Conservation (phyloP, 2,113 vertebrate species). For the Barbus barbus region DNA sequence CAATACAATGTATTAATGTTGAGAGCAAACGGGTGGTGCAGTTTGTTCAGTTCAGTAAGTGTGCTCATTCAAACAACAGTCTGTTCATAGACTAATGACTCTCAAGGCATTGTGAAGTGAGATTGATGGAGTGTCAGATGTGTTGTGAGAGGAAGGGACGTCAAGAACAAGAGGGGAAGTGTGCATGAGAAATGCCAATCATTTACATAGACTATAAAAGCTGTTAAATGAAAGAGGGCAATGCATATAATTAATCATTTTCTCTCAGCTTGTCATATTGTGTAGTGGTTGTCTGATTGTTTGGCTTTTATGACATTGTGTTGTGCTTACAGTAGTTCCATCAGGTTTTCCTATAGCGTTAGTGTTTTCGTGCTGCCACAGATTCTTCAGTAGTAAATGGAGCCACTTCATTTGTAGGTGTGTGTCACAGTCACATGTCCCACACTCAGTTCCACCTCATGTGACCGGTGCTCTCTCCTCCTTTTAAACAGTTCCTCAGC, state of each 20-base stretch:
- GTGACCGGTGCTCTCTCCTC: conserved; percentile 17
- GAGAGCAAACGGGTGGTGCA: neutral
- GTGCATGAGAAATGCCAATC: neutral
- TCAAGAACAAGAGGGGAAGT: neutral
- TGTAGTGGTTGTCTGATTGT: neutral
- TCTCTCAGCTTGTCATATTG: neutral
- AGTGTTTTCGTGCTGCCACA: too few species aligned
- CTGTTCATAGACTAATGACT: neutral
- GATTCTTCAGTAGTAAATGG: neutral
- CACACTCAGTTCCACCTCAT: conserved; percentile 21
- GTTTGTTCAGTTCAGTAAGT: neutral
- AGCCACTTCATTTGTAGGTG: conserved; percentile 16
- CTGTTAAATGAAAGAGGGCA: neutral
- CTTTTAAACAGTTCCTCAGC: neutral
- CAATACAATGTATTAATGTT: neutral
- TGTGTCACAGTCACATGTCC: conserved; percentile 36
- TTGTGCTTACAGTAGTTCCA: neutral
- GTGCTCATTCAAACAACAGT: neutral
- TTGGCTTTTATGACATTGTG: neutral
- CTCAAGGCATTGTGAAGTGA: neutral
- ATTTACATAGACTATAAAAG: neutral
- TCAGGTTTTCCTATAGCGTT: neutral
- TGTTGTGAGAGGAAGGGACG: neutral
- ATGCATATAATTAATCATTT: neutral
- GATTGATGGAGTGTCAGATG: conserved; percentile 2